Conservation (phyloP, 2,113 vertebrate genomes). For the Dicentrarchus labrax region DNA sequence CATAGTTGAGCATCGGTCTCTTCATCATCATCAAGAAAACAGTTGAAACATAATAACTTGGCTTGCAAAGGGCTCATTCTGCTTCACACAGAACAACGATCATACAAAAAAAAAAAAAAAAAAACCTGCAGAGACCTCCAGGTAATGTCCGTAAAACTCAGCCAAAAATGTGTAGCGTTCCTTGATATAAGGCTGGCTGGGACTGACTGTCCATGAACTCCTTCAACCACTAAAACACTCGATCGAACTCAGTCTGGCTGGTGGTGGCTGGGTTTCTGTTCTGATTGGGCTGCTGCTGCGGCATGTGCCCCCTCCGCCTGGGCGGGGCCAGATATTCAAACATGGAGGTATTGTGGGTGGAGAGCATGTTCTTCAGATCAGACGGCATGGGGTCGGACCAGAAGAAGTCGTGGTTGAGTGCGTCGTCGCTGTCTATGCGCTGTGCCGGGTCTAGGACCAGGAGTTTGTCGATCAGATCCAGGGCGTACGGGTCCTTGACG, state of each 20-base stretch:
- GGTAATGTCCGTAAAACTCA: background rate
- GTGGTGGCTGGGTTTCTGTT: conserved; percentile 93
- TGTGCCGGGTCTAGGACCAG: conserved; percentile 95
- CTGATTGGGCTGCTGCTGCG: conserved; percentile 95
- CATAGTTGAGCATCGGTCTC: background rate
- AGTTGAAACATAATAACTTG: background rate
- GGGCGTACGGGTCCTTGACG: conserved; percentile 93
- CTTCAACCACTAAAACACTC: conserved; percentile 86
- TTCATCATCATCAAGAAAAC: background rate
- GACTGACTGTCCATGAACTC: background rate
- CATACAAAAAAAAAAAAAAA: background rate
- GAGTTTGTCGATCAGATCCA: conserved; percentile 97
- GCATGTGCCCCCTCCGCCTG: conserved; percentile 93
- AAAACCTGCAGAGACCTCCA: background rate
- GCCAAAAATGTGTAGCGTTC: background rate
- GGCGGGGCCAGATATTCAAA: conserved; percentile 98
- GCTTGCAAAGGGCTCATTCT: background rate
- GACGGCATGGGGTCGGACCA: conserved; percentile 99
- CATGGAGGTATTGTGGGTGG: conserved; percentile 98
- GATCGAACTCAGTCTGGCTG: conserved; percentile 96
- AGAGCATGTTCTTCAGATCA: conserved; percentile 98
- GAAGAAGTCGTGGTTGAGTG: conserved; percentile 98
- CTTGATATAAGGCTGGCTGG: conserved; percentile 7
- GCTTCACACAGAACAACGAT: background rate
- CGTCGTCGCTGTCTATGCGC: conserved; percentile 95